Base-by-base conservation (phyloP, 1,140 invertebrate species). In the Drosophila nebulosa region DNA sequence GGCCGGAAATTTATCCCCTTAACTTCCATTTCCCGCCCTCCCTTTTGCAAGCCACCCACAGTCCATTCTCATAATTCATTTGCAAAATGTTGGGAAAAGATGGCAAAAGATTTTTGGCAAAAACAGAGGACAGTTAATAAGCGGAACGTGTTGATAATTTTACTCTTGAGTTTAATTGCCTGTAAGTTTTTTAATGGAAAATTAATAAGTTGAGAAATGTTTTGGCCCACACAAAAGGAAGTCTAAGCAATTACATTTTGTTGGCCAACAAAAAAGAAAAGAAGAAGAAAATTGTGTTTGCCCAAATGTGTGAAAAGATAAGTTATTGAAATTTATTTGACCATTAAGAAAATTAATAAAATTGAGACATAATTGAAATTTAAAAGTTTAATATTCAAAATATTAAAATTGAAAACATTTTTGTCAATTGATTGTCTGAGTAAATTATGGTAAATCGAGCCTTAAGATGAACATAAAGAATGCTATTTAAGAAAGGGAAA, bases 161-260 rank as follows among this genome's bases (percentile, higher is more conserved):
- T 68, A 46, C 46, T 72, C n/a, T 77, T 59, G 73, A 67, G 69
- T 64, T 67, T 77, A 81, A 81, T 81, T 81, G 78, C 74, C 77
- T 78, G 78, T 77, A 76, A 72, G 53, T 74, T 56, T 65, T 64
- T 80, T 69, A 80, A 80, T 80, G 72, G 78, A 69, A 76, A 80
- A 80, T 80, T 80, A 80, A 80, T 80, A 80, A 80, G 78, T 80
- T 80, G 78, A 80, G 74, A 80, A 80, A 80, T 80, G 78, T 76
- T 55, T 32, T 68, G 9, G 30, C 9, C 9, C 30, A 10, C 2
- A 32, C 30, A 46, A 36, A 21, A 66, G 78, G 78, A 79, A 80
- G 73, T 75, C 56, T 24, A 51, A 68, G 62, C 68, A 72, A 80
- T 80, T 79, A 75, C 39, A 51, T 58, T 79, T 79, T 79, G 61